Conservation (phyloP, 2,888 invertebrate species). For the Cheilosia soror region DNA sequence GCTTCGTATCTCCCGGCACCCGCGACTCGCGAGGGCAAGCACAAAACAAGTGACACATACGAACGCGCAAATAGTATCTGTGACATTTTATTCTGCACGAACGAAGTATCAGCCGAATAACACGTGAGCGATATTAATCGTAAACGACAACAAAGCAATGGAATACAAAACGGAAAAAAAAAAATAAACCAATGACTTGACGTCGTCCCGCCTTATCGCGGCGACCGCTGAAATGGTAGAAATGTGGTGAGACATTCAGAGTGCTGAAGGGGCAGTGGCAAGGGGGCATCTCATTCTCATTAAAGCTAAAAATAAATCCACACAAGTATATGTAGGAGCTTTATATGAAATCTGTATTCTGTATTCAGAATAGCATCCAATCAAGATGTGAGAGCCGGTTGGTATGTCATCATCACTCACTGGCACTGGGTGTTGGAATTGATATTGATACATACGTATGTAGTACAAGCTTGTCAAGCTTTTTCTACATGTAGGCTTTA, state of each 20-base stretch:
- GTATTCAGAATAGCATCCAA: neutral
- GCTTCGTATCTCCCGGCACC: neutral
- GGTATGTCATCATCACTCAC: constrained; percentile 13
- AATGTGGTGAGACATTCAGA: neutral
- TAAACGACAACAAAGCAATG: constrained; percentile 1
- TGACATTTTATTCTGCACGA: constrained; percentile 7
- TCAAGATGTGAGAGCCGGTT: constrained; percentile 3
- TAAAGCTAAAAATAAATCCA: constrained; percentile 1
- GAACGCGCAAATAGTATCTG: neutral
- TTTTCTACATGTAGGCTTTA: neutral
- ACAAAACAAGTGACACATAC: constrained; percentile 2
- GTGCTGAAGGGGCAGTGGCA: neutral
- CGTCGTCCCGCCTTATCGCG: constrained; percentile 8
- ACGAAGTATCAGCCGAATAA: constrained; percentile 53
- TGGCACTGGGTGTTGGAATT: neutral
- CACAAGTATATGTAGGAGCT: neutral
- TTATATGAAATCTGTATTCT: neutral
- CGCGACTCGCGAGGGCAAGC: neutral
- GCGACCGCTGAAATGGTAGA: neutral
- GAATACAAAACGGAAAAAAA: constrained; percentile 1
- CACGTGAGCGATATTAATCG: constrained; percentile 55
- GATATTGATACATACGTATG: neutral
- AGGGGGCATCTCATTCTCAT: neutral
- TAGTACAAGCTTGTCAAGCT: neutral
- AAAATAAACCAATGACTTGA: neutral